phyloP scores from a whole-genome alignment of 2,888 invertebrate species.

The Lycia hirtaria region DNA sequence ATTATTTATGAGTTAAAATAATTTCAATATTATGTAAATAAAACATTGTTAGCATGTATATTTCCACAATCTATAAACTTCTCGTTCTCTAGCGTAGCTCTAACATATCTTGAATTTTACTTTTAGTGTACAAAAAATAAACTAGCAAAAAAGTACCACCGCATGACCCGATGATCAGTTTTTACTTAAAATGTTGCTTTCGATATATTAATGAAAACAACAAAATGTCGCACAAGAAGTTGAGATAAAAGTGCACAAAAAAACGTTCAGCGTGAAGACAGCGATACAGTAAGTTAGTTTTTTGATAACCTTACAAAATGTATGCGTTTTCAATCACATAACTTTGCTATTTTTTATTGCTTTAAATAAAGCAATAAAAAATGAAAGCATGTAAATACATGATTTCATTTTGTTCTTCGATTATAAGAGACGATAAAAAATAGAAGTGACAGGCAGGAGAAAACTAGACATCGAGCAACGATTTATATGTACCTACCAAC shows the following conservation, averaged over 20 bases:
- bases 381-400: no score
- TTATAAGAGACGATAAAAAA: no score
- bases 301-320: not conserved
- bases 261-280: slow-evolving; percentile 1
- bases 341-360: not conserved
- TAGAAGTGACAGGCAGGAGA: no score
- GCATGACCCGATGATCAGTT: slow-evolving; percentile 1
- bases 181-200: not conserved
- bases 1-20: no score
- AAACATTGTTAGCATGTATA: not conserved
- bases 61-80: not conserved
- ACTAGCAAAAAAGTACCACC: not conserved
- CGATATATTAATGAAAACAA: not conserved
- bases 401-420: no score
- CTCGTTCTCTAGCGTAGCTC: not conserved
- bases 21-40: not conserved
- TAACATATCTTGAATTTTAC: not conserved
- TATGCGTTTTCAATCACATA: not conserved
- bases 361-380: no score
- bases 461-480: no score
- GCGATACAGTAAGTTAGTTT: not conserved
- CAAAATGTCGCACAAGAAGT: not conserved
- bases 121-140: not conserved
- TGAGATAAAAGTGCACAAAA: not conserved
- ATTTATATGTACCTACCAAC: no score